These are phyloP conservation scores for Epiblema foenella DNA, from an alignment of 2,888 invertebrate species.

Conservation along the genomic window DNA sequence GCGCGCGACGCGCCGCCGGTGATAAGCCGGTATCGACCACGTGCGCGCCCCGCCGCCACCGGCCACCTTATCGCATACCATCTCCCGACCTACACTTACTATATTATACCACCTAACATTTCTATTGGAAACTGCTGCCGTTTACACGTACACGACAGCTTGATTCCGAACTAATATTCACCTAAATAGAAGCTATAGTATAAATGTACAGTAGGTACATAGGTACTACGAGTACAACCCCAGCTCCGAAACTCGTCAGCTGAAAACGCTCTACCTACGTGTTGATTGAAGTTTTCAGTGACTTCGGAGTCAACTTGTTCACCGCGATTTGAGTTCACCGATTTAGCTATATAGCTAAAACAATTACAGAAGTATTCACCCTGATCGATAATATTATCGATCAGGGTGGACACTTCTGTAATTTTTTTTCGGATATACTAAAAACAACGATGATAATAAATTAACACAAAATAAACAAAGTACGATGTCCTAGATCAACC, in stretches of 20 bases:
- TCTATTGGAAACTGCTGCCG: neutral
- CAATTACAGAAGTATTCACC: no score
- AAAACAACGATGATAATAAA: no score
- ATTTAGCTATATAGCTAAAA: neutral
- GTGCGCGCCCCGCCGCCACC: slow-evolving; percentile 25
- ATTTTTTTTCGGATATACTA: no score
- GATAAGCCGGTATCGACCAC: slow-evolving; percentile 42
- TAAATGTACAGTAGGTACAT: no score
- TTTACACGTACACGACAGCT: neutral
- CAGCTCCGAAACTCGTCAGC: neutral
- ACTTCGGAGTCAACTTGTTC: neutral
- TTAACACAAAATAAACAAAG: no score
- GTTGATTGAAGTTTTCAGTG: neutral
- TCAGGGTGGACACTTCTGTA: no score
- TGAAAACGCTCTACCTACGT: neutral
- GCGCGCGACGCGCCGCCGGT: slow-evolving; percentile 27
- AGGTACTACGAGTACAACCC: no score
- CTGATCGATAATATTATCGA: no score
- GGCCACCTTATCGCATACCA: slow-evolving; percentile 46
- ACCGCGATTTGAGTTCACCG: neutral
- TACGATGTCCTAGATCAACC: no score
- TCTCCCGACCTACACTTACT: slow-evolving; percentile 49
- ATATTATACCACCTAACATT: slow-evolving; percentile 29
- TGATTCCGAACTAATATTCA: neutral
- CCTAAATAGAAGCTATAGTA: neutral